Base-by-base conservation (phyloP, 92 coral and sea anemone species). In the Scolanthus callimorphus region DNA sequence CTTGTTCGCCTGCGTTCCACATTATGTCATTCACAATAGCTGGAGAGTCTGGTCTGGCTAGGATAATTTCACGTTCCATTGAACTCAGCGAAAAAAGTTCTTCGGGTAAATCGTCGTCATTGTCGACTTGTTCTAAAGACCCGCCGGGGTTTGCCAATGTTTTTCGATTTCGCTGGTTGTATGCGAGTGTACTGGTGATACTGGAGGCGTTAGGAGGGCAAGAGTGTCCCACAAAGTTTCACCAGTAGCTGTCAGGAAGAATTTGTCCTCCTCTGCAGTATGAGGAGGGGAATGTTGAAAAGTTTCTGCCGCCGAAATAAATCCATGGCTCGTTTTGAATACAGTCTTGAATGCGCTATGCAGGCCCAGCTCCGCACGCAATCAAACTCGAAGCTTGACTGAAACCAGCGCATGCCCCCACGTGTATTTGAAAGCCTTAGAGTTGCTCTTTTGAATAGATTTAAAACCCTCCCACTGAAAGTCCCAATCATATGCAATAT, bases 21-120 rank as follows among this genome's bases (percentile, higher is more conserved):
- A 86, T 86, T 63, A 86, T 86, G 57, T 86, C 95, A 49, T 86
- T 86, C 25, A 86, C 62, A 41, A 86, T 68, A 39, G 82, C 82
- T 46, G 95, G 77, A 28, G 71, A 25, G n/a, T n/a, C n/a, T n/a
- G n/a, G n/a, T n/a, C n/a, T n/a, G n/a, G 62, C 49, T 4, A 62
- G 39, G 60, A 50, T 1, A 6, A 41, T 41, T 53, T 82, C 80
- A 56, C 76, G 79, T 48, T 59, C 60, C 9, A 46, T 22, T 25
- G 47, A 56, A 39, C 65, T 50, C 43, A 64, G 53, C 47, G 70
- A 67, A 54, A 67, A 67, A 27, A 64, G 63, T 20, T 70, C 77
- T 12, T 69, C 77, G 11, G 61, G 79, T 11, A 74, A 58, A 17
- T 84, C 91, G 23, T 64, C 59, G 6, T 79, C 45, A 49, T 45